phyloP scores from a whole-genome alignment of 2,888 invertebrate species.

The Fragum sueziense region DNA sequence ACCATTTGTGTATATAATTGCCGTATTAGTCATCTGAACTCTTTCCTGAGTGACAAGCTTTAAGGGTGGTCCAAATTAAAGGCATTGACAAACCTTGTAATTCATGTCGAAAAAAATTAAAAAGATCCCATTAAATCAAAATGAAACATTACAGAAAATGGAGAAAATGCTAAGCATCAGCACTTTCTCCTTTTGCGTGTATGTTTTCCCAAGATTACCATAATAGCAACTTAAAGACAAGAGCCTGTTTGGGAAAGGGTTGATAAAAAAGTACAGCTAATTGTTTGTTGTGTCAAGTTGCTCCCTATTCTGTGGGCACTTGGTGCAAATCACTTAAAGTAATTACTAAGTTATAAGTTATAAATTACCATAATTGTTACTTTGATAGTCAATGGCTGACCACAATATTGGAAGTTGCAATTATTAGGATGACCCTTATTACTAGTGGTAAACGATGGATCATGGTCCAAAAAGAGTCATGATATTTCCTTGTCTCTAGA shows the following conservation, averaged over 20 bases:
- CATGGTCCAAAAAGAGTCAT: too few relatives aligned
- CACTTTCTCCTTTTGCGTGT: neutral
- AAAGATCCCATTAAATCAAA: too few relatives aligned
- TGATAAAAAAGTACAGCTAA: too few relatives aligned
- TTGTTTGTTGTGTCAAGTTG: neutral
- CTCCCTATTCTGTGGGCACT: neutral
- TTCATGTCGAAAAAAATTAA: neutral
- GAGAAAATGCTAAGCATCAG: slow-evolving; percentile 1
- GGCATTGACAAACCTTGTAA: neutral
- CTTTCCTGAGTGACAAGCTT: neutral
- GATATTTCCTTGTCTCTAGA: too few relatives aligned
- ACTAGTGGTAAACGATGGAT: too few relatives aligned
- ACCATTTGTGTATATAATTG: too few relatives aligned
- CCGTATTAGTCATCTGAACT: neutral
- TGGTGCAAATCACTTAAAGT: neutral
- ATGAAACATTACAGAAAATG: neutral
- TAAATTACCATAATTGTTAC: neutral
- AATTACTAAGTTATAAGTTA: neutral
- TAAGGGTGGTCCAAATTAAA: neutral
- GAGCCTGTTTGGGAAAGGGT: neutral
- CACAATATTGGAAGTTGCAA: neutral
- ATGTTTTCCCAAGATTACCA: neutral
- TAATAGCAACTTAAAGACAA: neutral
- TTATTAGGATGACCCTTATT: too few relatives aligned
- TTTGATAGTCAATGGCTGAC: neutral